Percentiles rank a stretch among this genome's conserved stretches.
Evolutionary conservation across 2,113 vertebrate genomes (phyloP).

Genomic region (Carollia perspicillata): DNA sequence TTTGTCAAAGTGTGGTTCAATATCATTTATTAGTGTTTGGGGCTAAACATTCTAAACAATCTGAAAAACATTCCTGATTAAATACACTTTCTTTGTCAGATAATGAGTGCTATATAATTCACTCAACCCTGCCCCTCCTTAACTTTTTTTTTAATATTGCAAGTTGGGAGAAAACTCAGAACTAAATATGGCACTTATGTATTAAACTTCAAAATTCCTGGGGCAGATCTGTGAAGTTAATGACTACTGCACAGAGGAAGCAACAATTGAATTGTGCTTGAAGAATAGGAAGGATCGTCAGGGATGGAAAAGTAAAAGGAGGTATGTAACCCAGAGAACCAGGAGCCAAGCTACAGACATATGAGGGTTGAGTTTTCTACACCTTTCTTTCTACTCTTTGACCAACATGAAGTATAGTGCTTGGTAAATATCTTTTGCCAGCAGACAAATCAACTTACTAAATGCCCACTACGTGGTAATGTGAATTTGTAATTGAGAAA

Average conservation of each 20-base stretch:
- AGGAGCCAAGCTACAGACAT: background rate
- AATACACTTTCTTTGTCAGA: background rate
- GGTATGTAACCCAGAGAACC: background rate
- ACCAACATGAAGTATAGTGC: background rate
- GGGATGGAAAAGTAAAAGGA: background rate
- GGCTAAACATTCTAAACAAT: no score
- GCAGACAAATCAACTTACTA: background rate
- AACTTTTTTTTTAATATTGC: background rate
- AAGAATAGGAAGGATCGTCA: background rate
- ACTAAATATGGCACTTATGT: background rate
- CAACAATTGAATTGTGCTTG: background rate
- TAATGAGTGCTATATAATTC: background rate
- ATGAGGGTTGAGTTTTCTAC: background rate
- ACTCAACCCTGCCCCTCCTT: background rate
- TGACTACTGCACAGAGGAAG: background rate
- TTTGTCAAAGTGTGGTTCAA: background rate
- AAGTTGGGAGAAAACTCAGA: background rate
- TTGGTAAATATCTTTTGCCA: background rate
- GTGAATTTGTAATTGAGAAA: constrained; percentile 7
- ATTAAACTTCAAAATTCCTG: background rate
- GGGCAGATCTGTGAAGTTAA: background rate
- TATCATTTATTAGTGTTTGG: background rate
- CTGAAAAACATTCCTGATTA: background rate
- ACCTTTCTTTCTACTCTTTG: background rate
- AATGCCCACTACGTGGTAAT: background rate